Base-by-base conservation (phyloP, 2,888 invertebrate species). In the Eupithecia subfuscata region DNA sequence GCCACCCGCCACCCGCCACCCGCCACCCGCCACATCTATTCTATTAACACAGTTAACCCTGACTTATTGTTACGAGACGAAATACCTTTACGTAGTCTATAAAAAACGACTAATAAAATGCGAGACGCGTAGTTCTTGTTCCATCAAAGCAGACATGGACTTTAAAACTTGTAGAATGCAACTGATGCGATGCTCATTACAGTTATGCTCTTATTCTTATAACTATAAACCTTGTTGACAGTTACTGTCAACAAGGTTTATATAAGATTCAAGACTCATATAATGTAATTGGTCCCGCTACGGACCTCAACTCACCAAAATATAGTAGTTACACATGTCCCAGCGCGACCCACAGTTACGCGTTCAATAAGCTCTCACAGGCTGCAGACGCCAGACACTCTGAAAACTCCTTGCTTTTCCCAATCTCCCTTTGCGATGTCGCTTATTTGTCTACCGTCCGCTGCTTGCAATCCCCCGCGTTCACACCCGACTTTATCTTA, bases 381-480 rank as follows among this genome's bases (percentile, higher is more conserved):
- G 9, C 52, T 52, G n/a, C 52, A 9, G 81, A 82, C 78, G 30
- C 80, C 83, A 86, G 84, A 83, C 85, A 73, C 79, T 76, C 80
- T 83, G 78, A 82, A 76, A 81, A 52, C 77, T 69, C 78, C 82
- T 83, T 84, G 74, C 80, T 82, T 83, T 84, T 82, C 78, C 76
- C 84, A 83, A 83, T 83, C 81, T 84, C 83, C 82, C 82, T 84
- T 82, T 82, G 81, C 82, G 73, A 80, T 80, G 83, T 83, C 82
- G 83, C 82, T 82, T 85, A 85, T 85, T 85, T 84, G 79, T 85
- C 83, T 83, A 81, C 64, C 60, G 45, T 74, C n/a, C 52, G 5
- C 52, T 52, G 52, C 48, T 48, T 0, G 43, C 70, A 68, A 71
- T 79, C 75, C 65, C 75, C 40, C 67, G 67, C 9, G 75, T 78